Percentiles rank a stretch among this genome's conserved stretches.
Evolutionary conservation across 2,113 vertebrate species (phyloP).

Genomic region (Apaloderma vittatum): DNA sequence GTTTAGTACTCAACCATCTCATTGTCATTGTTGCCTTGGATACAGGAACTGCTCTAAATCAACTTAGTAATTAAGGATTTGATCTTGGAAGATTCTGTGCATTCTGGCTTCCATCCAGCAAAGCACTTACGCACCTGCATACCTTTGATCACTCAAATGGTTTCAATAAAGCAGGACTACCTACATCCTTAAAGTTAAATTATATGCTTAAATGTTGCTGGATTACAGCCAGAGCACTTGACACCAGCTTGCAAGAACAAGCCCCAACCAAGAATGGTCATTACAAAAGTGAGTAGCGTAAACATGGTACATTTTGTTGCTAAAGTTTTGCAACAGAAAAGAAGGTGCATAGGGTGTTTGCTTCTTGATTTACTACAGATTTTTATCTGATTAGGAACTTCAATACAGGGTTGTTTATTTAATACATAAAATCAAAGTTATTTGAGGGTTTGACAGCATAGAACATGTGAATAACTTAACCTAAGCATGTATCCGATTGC

Average conservation of each 20-base stretch:
- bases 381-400: background rate
- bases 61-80: slow-evolving; percentile 23
- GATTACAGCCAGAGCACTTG: background rate
- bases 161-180: slow-evolving; percentile 1
- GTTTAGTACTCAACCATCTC: background rate
- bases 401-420: background rate
- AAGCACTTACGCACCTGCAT: slow-evolving; percentile 6
- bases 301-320: background rate
- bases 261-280: background rate
- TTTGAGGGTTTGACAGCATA: background rate
- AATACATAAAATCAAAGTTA: background rate
- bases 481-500: background rate
- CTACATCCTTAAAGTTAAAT: background rate
- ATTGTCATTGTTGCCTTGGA: slow-evolving; percentile 37
- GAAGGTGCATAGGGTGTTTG: background rate
- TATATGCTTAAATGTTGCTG: background rate
- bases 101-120: slow-evolving; percentile 33
- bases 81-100: background rate
- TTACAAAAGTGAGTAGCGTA: background rate
- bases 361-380: background rate
- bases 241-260: background rate
- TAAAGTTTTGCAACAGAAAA: background rate
- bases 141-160: slow-evolving; percentile 3
- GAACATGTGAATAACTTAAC: background rate
- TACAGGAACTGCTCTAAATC: slow-evolving; percentile 12